phyloP scores from a whole-genome alignment of 2,113 vertebrate genomes.

The Antechinus stuartii region DNA sequence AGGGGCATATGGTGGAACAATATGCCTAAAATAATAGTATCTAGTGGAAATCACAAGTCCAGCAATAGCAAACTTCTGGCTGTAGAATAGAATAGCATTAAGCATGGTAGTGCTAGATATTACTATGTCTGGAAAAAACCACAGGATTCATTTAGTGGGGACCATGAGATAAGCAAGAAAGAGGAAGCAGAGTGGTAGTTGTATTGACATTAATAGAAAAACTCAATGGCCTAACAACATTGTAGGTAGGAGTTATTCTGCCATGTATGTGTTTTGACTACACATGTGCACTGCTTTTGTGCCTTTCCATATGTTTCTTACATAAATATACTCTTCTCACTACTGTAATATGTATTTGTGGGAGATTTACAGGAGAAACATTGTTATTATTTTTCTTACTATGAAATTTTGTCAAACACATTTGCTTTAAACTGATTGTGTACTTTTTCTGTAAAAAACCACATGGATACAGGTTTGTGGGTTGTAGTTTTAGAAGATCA shows the following conservation, averaged over 20 bases:
- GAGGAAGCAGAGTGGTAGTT: not conserved
- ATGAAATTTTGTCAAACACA: not conserved
- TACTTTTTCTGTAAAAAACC: not conserved
- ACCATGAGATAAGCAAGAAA: not conserved
- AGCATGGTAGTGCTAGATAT: not conserved
- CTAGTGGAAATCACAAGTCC: not conserved
- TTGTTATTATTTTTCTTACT: not conserved
- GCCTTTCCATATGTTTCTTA: not conserved
- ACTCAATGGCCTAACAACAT: not conserved
- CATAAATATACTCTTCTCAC: not conserved
- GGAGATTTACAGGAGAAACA: not conserved
- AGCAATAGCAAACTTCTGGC: not conserved
- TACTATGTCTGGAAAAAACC: not conserved
- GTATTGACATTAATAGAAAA: not conserved
- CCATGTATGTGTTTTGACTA: not conserved
- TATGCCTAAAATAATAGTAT: not conserved
- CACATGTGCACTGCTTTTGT: not conserved
- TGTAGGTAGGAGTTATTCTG: not conserved
- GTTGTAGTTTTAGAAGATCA: not conserved
- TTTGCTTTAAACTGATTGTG: not conserved
- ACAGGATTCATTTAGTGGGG: not conserved
- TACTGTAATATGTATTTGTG: not conserved
- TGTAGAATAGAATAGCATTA: not conserved
- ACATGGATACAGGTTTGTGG: not conserved
- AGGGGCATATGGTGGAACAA: not conserved